Percentiles rank a stretch among this genome's conserved stretches.
These are phyloP conservation scores for Anguilla anguilla DNA, from an alignment of 2,797 vertebrate species.

Conservation along the genomic window DNA sequence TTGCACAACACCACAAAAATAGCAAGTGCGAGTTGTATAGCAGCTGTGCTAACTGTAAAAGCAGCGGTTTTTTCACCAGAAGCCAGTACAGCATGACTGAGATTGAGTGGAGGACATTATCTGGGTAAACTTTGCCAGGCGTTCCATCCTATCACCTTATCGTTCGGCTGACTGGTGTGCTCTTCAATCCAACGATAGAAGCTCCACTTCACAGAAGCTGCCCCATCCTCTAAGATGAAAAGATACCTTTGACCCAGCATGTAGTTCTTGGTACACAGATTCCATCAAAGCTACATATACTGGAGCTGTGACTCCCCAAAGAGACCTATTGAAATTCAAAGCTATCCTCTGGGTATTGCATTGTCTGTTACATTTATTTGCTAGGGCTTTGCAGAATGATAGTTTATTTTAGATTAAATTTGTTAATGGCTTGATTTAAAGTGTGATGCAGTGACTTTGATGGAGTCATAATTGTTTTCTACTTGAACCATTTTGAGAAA, in stretches of 20 bases:
- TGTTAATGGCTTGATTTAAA: background rate
- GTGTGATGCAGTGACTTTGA: background rate
- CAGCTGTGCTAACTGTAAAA: background rate
- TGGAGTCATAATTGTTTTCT: background rate
- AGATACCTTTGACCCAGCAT: slow-evolving; percentile 21
- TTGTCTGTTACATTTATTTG: background rate
- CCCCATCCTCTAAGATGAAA: slow-evolving; percentile 2
- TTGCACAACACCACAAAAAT: background rate
- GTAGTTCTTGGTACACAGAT: background rate
- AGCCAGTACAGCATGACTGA: background rate
- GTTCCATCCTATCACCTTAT: slow-evolving; percentile 20
- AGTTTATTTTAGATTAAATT: background rate
- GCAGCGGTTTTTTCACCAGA: background rate
- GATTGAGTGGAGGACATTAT: slow-evolving; percentile 17
- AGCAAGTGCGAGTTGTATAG: background rate
- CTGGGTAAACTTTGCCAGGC: slow-evolving; percentile 20
- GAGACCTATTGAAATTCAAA: background rate
- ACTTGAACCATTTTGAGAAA: background rate
- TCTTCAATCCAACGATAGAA: background rate
- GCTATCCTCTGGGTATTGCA: background rate
- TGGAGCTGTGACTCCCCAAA: slow-evolving; percentile 1
- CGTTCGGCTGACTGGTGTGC: background rate
- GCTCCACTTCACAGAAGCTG: background rate
- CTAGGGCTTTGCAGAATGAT: background rate
- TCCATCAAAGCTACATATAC: slow-evolving; percentile 11